Evolutionary conservation across 64 coral and sea anemone species (phyloP).

Genomic region (Actinia tenebrosa): DNA sequence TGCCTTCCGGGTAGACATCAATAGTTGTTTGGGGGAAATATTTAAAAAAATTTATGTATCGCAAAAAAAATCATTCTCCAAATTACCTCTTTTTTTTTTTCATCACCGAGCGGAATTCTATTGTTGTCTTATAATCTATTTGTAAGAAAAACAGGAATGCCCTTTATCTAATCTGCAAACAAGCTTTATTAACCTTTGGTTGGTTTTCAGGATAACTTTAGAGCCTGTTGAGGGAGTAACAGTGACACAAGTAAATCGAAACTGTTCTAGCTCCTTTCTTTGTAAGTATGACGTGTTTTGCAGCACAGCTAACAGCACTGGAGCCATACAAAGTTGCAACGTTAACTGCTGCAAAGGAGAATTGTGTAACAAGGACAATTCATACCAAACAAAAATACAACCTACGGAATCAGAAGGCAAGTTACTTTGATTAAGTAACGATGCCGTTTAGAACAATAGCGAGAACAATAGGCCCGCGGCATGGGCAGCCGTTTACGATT

Average conservation of each 20-base stretch:
- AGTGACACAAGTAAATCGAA: background rate
- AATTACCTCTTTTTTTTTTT: too few relatives aligned
- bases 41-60: too few relatives aligned
- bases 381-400: background rate
- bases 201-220: background rate
- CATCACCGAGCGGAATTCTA: too few relatives aligned
- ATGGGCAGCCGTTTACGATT: too few relatives aligned
- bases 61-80: too few relatives aligned
- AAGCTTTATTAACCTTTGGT: background rate
- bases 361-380: slow-evolving; percentile 16
- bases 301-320: background rate
- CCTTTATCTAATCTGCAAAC: too few relatives aligned
- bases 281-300: background rate
- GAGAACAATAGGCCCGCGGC: too few relatives aligned
- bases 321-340: background rate
- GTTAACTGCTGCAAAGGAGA: background rate
- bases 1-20: too few relatives aligned
- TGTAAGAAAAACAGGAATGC: background rate
- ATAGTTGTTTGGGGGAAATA: too few relatives aligned
- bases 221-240: background rate
- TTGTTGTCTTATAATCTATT: background rate
- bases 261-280: background rate
- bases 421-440: too few relatives aligned
- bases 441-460: too few relatives aligned
- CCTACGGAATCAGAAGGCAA: background rate